phyloP scores from a whole-genome alignment of 2,888 invertebrate genomes.

The Pristionchus arcanus region DNA sequence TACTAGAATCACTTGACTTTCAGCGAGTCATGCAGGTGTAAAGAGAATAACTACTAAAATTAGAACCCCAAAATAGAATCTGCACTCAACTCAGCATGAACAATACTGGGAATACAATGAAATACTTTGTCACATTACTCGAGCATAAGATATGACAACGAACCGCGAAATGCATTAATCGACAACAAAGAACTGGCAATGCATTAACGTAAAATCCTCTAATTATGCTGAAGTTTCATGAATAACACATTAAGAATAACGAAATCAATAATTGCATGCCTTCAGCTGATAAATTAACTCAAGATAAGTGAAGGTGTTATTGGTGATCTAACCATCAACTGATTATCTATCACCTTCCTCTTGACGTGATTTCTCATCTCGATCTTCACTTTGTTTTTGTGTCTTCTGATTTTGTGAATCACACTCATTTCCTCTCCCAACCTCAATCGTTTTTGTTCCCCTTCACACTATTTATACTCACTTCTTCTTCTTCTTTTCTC shows the following conservation, averaged over 20 bases:
- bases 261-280: too few species aligned
- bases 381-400: conserved; percentile 24
- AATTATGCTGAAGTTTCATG: too few species aligned
- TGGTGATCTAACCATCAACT: neutral
- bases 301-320: neutral
- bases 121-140: too few species aligned
- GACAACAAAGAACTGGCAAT: too few species aligned
- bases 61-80: neutral
- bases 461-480: conserved; percentile 1
- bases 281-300: too few species aligned
- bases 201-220: too few species aligned
- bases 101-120: too few species aligned
- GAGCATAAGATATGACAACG: too few species aligned
- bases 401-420: neutral
- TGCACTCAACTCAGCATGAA: neutral
- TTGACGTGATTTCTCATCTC: neutral
- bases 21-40: neutral
- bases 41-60: neutral
- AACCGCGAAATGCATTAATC: too few species aligned
- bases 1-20: neutral
- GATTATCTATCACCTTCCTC: neutral
- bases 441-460: neutral
- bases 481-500: neutral
- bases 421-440: neutral
- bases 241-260: too few species aligned